Conservation (phyloP, 2,113 vertebrate genomes). For the Salminus brasiliensis region DNA sequence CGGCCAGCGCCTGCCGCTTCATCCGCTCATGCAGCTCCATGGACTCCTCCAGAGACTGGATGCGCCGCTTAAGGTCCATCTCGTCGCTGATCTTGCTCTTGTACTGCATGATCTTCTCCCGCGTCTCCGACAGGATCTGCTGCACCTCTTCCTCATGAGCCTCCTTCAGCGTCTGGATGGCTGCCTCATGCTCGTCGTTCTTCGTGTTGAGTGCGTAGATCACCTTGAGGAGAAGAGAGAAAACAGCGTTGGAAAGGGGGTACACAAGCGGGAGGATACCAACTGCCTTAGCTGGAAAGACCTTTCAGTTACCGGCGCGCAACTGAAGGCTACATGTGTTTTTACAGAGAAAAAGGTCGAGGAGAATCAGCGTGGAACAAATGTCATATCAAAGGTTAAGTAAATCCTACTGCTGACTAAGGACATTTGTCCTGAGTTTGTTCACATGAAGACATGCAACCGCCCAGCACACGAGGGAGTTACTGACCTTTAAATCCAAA, state of each 20-base stretch:
- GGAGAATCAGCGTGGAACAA: neutral
- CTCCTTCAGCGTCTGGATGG: slow-evolving; percentile 95
- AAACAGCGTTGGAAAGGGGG: neutral
- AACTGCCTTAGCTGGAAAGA: neutral
- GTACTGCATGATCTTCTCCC: slow-evolving; percentile 94
- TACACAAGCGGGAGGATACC: no score
- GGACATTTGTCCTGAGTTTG: slow-evolving; percentile 14
- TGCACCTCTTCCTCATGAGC: slow-evolving; percentile 99
- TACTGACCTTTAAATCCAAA: slow-evolving; percentile 32
- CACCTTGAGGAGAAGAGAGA: slow-evolving; percentile 77
- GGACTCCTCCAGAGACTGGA: slow-evolving; percentile 94
- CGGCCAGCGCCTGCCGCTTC: slow-evolving; percentile 93
- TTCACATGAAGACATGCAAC: slow-evolving; percentile 13
- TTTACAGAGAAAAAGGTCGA: neutral
- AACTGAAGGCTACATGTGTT: neutral
- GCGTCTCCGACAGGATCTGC: slow-evolving; percentile 95
- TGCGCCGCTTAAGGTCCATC: slow-evolving; percentile 90
- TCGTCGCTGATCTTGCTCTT: slow-evolving; percentile 95
- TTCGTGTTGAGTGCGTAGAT: slow-evolving; percentile 99
- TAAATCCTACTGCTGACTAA: slow-evolving; percentile 26
- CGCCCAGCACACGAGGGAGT: neutral
- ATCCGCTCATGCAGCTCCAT: slow-evolving; percentile 93
- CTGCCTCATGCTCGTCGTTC: slow-evolving; percentile 96
- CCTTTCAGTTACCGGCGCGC: neutral
- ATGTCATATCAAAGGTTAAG: slow-evolving; percentile 20